Conservation (phyloP, 2,888 invertebrate genomes). For the Drosophila nr. perissopoda region DNA sequence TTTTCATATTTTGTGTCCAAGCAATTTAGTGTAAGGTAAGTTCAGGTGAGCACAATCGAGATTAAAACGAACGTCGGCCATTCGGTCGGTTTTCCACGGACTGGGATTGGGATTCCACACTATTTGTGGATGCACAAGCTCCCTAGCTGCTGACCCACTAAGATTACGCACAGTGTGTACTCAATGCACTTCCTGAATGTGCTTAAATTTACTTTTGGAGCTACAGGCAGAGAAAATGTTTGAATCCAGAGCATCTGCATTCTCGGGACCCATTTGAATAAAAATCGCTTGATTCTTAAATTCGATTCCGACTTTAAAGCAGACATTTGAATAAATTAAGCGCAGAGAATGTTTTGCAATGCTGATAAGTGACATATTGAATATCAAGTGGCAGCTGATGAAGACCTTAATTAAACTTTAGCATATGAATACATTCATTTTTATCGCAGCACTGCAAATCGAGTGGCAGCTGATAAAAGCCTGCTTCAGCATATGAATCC, state of each 20-base stretch:
- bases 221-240: constrained; percentile 1
- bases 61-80: constrained; percentile 20
- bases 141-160: constrained; percentile 42
- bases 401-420: not conserved
- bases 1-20: constrained; percentile 58
- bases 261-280: constrained; percentile 2
- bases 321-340: not conserved
- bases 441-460: constrained; percentile 16
- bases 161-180: constrained; percentile 23
- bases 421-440: not conserved
- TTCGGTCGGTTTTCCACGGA: not conserved
- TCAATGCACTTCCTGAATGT: constrained; percentile 1
- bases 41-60: constrained; percentile 42
- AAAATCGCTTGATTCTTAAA: not conserved
- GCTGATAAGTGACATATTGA: constrained; percentile 4
- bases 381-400: constrained; percentile 25
- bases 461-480: constrained; percentile 23
- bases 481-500: constrained; percentile 18
- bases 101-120: not conserved
- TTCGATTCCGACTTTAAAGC: not conserved
- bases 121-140: constrained; percentile 33
- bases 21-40: constrained; percentile 55
- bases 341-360: not conserved
- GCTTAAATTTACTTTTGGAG: constrained; percentile 20
- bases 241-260: not conserved